These are phyloP conservation scores for Molanna angustata DNA, from an alignment of 2,888 invertebrate species.

Conservation along the genomic window DNA sequence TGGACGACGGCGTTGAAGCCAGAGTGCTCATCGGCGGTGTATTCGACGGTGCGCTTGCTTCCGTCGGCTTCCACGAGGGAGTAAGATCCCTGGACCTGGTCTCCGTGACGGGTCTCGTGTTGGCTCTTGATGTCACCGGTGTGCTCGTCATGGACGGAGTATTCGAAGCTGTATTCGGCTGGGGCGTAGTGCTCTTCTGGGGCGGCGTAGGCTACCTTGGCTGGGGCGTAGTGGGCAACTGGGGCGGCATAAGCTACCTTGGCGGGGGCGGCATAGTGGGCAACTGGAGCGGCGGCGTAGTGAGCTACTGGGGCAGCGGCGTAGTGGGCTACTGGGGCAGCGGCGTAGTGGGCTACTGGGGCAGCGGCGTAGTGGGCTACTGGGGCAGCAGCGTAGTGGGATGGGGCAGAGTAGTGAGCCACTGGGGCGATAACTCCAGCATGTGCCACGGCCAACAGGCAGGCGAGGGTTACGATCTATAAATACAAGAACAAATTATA, in stretches of 20 bases:
- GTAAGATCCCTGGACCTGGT: slow-evolving; percentile 49
- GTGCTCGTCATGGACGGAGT: slow-evolving; percentile 39
- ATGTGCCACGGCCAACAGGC: slow-evolving; percentile 13
- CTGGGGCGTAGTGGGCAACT: slow-evolving; percentile 18
- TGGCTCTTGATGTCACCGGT: slow-evolving; percentile 51
- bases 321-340: slow-evolving; percentile 13
- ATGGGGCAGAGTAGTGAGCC: slow-evolving; percentile 16
- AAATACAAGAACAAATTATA: no score
- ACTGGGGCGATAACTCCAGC: slow-evolving; percentile 12
- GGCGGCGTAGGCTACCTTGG: slow-evolving; percentile 21
- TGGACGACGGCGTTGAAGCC: slow-evolving; percentile 51
- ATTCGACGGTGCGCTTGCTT: slow-evolving; percentile 48
- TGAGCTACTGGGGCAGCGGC: slow-evolving; percentile 12
- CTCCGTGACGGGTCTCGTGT: slow-evolving; percentile 47
- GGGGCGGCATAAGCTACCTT: slow-evolving; percentile 30
- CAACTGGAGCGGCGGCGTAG: slow-evolving; percentile 32
- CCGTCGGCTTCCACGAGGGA: slow-evolving; percentile 52
- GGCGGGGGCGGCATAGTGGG: slow-evolving; percentile 11
- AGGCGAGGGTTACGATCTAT: slow-evolving; percentile 17
- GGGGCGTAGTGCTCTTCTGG: slow-evolving; percentile 16
- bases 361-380: slow-evolving; percentile 21
- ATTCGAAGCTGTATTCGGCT: slow-evolving; percentile 35
- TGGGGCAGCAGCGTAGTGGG: slow-evolving; percentile 1
- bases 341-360: slow-evolving; percentile 21
- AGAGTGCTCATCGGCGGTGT: slow-evolving; percentile 46